Evolutionary conservation across 2,888 invertebrate species (phyloP), one percentile per base, ranked within the genome.

Genomic region (Netelia melanura): DNA sequence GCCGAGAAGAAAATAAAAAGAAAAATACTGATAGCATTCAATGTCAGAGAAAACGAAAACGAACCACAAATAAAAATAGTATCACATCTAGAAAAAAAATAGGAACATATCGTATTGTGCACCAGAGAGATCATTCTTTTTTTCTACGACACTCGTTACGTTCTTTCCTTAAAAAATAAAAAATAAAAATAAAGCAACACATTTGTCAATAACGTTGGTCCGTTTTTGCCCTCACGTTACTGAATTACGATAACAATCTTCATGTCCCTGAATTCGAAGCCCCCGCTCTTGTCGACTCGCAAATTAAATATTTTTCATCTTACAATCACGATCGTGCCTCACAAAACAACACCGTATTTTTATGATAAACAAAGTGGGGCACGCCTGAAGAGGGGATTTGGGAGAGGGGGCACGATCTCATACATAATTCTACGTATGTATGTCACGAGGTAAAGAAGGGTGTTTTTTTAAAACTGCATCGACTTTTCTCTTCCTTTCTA

Each of bases 351-450:
- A 21, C n/a, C 2, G 58, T 58, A 9, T 48, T 21, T n/a, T 21
- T 58, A 58, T 58, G 21, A 58, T 21, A 10, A 58, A 58, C 54
- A 54, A 54, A 38, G 10, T 21, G 17, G 58, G 58, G 58, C 79
- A 72, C 79, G 78, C 62, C 78, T 78, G 68, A 78, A 78, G 14
- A 48, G 38, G 38, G 38, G 6, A 38, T 38, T 38, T 38, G 6
- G 38, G 38, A 38, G 38, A 48, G 14, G 14, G 77, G 62, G 61
- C 76, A 84, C 84, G 80, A 78, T 79, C 78, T 85, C 71, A 44
- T 79, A 83, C 85, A 62, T 82, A 79, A 86, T 81, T 86, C 84
- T 86, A 86, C 84, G 71, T 84, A 74, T 64, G 54, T 65, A 72
- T 77, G 79, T 86, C 86, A 84, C 84, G 76, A 58, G 48, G 52